Evolutionary conservation across 1,140 invertebrate species (phyloP).

Genomic region (Lucilia cuprina): DNA sequence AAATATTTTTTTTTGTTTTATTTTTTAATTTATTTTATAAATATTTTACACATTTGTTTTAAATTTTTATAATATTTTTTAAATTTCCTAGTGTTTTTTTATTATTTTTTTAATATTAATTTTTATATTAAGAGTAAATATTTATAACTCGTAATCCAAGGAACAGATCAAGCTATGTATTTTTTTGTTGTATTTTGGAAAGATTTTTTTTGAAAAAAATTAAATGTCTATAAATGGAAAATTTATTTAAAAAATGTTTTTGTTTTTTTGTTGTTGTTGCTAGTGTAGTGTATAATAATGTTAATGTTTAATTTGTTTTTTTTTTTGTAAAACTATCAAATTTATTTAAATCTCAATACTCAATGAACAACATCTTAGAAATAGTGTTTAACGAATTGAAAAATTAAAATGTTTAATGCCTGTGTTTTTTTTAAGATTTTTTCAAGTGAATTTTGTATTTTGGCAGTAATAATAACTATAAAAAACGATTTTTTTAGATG

Average conservation of each 20-base stretch:
- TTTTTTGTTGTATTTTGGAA: background rate
- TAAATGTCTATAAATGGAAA: background rate
- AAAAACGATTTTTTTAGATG: background rate
- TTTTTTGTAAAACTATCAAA: background rate
- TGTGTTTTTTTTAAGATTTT: constrained; percentile 1
- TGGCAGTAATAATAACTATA: constrained; percentile 34
- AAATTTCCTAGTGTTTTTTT: constrained; percentile 35
- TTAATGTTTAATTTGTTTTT: background rate
- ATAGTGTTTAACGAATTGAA: background rate
- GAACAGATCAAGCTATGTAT: constrained; percentile 40
- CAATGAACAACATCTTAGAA: constrained; percentile 26
- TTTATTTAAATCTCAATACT: background rate
- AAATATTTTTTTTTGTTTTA: background rate
- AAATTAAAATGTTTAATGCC: constrained; percentile 17
- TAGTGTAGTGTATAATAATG: constrained; percentile 13
- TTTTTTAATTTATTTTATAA: constrained; percentile 18
- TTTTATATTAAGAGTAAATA: constrained; percentile 15
- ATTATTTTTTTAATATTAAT: background rate
- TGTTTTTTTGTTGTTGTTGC: background rate
- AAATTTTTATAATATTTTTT: constrained; percentile 9
- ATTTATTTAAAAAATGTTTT: constrained; percentile 16
- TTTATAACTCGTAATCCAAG: constrained; percentile 37
- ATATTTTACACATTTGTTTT: constrained; percentile 26
- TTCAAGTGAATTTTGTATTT: constrained; percentile 15
- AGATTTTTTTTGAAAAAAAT: background rate